Base-by-base conservation (phyloP, 2,113 vertebrate genomes). In the Ctenodactylus gundi region DNA sequence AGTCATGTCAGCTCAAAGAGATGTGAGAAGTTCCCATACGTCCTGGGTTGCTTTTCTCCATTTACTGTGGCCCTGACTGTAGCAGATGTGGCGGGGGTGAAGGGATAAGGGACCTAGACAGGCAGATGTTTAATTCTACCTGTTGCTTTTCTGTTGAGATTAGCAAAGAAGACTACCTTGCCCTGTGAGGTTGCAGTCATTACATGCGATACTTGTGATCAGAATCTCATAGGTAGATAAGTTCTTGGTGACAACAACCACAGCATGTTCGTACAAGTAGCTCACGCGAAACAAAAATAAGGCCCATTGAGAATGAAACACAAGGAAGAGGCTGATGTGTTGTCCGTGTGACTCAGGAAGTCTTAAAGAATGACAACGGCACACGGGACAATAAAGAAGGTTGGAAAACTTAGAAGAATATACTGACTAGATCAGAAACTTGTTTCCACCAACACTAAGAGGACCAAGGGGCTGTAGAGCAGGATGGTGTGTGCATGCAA, bases 241-340 rank as follows among this genome's bases (percentile, higher is more conserved):
- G 27, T 27, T 70, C 29, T 68, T 82, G 58, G 60, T 87, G 53
- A 53, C 67, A 68, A 82, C 31, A 86, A 75, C 2, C 36, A 62
- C 23, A 44, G 67, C 14, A 39, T 4, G 6, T 41, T 36, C 39
- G 46, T 23, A n/a, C 11, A 49, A 31, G 27, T 81, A 93, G 29
- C 23, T 86, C 11, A 86, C 90, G 23, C 68, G 23, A 89, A 85
- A 80, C 60, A 65, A 88, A 85, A 95, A 72, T 73, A 60, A 95
- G 7, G 21, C 46, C 36, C 25, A 57, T 9, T 25, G 3, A 4
- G 64, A 65, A 29, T n/a, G 46, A 46, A 82, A 58, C 7, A 65
- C 41, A 14, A 21, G 34, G 34, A 65, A 70, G 34, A 29, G 0
- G 70, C 55, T 78, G 10, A 49, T 88, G 23, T 4, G 67, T 55